Evolutionary conservation across 2,113 vertebrate species (phyloP).

Genomic region (Xiphophorus couchianus): DNA sequence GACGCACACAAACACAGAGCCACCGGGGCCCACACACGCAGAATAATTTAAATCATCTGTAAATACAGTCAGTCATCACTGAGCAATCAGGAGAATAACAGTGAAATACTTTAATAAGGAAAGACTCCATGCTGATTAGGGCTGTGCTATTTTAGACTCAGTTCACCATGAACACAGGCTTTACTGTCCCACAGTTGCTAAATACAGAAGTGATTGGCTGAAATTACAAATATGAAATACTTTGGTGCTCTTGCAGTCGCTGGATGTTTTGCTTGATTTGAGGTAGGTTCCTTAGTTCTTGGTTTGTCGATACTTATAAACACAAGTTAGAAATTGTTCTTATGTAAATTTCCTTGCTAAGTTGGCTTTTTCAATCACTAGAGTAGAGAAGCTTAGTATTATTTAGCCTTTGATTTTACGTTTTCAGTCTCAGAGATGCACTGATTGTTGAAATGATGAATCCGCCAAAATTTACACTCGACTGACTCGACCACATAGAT

Average conservation of each 20-base stretch:
- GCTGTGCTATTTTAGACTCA: constrained; percentile 1
- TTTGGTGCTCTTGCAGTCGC: background rate
- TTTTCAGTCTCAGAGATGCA: too few species aligned
- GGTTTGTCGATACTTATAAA: background rate
- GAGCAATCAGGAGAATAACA: constrained; percentile 15
- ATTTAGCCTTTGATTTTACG: background rate
- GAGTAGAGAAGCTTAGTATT: background rate
- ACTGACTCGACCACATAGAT: too few species aligned
- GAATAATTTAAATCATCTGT: constrained; percentile 17
- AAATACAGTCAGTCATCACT: constrained; percentile 13
- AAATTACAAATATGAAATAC: background rate
- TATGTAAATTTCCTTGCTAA: background rate
- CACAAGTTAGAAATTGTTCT: background rate
- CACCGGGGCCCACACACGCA: constrained; percentile 8
- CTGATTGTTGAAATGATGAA: too few species aligned
- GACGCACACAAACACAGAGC: constrained; percentile 34
- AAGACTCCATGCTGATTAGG: background rate
- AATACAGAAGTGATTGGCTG: background rate
- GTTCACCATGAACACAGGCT: background rate
- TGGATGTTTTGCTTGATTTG: background rate
- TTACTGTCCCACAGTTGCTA: background rate
- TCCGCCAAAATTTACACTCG: too few species aligned
- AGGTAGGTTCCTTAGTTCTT: background rate
- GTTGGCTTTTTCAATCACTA: background rate
- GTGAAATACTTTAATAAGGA: constrained; percentile 23